These are phyloP conservation scores for Drosophila gaucha DNA, from an alignment of 2,888 invertebrate genomes.

Conservation along the genomic window DNA sequence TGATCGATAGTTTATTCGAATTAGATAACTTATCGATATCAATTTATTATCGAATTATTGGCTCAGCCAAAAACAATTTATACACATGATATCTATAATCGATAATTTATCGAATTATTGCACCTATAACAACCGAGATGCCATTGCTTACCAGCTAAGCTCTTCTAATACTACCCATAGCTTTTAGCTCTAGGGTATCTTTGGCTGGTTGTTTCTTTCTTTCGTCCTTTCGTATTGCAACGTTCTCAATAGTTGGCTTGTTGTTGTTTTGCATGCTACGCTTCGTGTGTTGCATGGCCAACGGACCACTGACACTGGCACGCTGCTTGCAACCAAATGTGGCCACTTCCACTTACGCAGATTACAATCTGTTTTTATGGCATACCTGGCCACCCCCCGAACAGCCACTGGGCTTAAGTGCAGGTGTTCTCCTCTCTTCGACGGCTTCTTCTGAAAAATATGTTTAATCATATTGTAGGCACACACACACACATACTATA, in stretches of 20 bases:
- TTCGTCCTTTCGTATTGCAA: background rate
- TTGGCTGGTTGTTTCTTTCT: background rate
- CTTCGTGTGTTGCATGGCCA: conserved; percentile 18
- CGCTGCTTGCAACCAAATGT: conserved; percentile 60
- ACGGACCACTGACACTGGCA: conserved; percentile 37
- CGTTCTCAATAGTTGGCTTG: conserved; percentile 1
- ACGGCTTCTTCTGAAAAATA: conserved; percentile 44
- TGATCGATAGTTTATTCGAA: too few species aligned
- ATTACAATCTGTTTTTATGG: conserved; percentile 76
- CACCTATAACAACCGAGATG: background rate
- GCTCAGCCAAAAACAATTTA: too few species aligned
- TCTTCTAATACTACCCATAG: too few species aligned
- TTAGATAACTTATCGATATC: too few species aligned
- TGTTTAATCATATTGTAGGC: conserved; percentile 57
- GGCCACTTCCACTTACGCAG: conserved; percentile 76
- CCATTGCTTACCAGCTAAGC: background rate
- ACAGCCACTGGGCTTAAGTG: conserved; percentile 37
- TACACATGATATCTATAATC: too few species aligned
- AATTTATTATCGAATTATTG: too few species aligned
- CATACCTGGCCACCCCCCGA: conserved; percentile 25
- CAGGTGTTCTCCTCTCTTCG: conserved; percentile 28
- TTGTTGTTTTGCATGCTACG: conserved; percentile 21
- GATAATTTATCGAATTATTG: background rate
- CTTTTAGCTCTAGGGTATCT: conserved; percentile 1
- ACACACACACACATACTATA: conserved; percentile 8